Evolutionary conservation across 2,113 vertebrate species (phyloP), one percentile per base, ranked within the genome.

Genomic region (Chaetodon auriga): DNA sequence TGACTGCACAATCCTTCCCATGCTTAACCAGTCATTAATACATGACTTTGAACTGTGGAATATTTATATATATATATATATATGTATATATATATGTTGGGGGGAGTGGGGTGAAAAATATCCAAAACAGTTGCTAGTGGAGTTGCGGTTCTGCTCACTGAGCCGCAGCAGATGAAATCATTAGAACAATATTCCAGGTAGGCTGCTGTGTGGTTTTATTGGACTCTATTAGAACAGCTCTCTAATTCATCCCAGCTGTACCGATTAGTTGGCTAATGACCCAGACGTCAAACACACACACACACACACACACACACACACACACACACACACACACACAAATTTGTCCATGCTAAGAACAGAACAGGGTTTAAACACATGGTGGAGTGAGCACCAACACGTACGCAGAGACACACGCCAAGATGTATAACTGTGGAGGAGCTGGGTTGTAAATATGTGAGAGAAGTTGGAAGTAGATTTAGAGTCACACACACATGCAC

Each of bases 81-180:
- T 30, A 30, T 30, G 3, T 30, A 30, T 30, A 83, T 78, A 30
- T 30, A 30, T 30, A 30, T 30, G 30, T 21, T 46, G 54, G 61
- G 51, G 51, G 58, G 45, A 58, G 48, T 3, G 35, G 30, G 61
- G 48, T 71, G 71, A 85, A 78, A 88, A 80, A 80, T 68, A 65
- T 71, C 71, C 48, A 70, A 71, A 86, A 84, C 71, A 73, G 72
- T 76, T 83, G 68, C 63, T 36, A 65, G 62, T 61, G 16, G 19
- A 80, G 66, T 65, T 12, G 73, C 73, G 76, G 69, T 64, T 69
- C 16, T 63, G 62, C 60, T 81, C 48, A 80, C 69, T 85, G 85
- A 86, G 69, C 60, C 54, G 78, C 64, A 74, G 85, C 80, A 81
- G 81, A 90, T 94, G 90, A 93, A 95, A 91, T 92, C 92, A 93